Base-by-base conservation (phyloP, 2,113 vertebrate species). In the Paraplagusia blochii region DNA sequence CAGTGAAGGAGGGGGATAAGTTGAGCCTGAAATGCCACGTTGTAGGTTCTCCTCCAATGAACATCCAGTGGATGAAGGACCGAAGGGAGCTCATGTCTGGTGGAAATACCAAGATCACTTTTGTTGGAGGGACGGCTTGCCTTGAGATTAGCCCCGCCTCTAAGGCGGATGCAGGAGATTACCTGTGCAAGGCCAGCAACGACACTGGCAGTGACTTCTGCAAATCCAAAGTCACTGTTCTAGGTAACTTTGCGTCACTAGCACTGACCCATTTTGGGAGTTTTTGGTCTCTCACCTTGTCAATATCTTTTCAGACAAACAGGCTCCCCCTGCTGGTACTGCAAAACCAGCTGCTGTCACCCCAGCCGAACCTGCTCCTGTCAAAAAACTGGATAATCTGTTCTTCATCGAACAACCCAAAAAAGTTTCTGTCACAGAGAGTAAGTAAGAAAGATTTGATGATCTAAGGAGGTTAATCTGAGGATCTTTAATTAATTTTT, bases 141-240 rank as follows among this genome's bases (percentile, higher is more conserved):
- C 84, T 99, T 72, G 93, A 94, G 67, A 72, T 97, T 74, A 85
- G 82, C 79, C 66, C 89, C 2, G 79, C 85, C 43, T 82, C 85
- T 6, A 94, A 92, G 84, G 79, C 79, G 0, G 95, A 98, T 68
- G 87, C 89, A 1, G 97, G 95, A 35, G 97, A 98, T 76, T 99
- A 97, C 14, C 65, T 95, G 10, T 99, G 97, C 83, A 98, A 98
- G 87, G 95, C 95, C 79, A 93, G 92, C 61, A 98, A 98, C 48
- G 64, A 83, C 34, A 89, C 77, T 44, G 95, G 97, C 75, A 94
- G 87, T 55, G 92, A 95, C 72, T 91, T 93, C 79, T 94, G 91
- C 87, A 98, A 94, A 83, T 86, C 93, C 69, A 94, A 90, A 85
- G 92, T 98, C 76, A 93, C 92, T 15, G 49, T 98, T 47, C 93